Base-by-base conservation (phyloP, 2,888 invertebrate species). In the Mesoligia furuncula region DNA sequence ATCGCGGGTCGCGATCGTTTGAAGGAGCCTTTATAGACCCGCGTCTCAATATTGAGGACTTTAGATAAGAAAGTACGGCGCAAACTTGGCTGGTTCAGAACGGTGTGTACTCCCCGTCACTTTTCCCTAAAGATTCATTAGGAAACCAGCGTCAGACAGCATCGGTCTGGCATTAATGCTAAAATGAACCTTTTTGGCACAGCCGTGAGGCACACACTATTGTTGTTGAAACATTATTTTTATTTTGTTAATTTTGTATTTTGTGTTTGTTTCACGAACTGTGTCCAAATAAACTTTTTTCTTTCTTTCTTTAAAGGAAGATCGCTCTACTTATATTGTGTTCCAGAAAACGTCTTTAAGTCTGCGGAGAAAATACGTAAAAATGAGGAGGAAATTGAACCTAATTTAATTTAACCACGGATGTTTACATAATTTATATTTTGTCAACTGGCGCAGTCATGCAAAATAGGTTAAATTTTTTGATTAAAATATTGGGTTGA, bases 11-110 rank as follows among this genome's bases (percentile, higher is more conserved):
- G n/a, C n/a, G n/a, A n/a, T n/a, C n/a, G n/a, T n/a, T n/a, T n/a
- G n/a, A n/a, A n/a, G n/a, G n/a, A n/a, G n/a, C n/a, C n/a, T n/a
- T n/a, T n/a, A 83, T 73, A n/a, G 80, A 57, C 39, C 1, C 57
- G 42, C 75, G 70, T 42, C 59, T 64, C 59, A 83, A 76, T 73
- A 80, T 70, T 76, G 83, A 68, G 80, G 70, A 75, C 68, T 80
- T 54, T 0, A 73, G 83, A 80, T 83, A 80, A 83, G 73, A 61
- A 51, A 80, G 59, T 73, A 69, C 15, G 61, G 62, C 45, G 62
- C 27, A 15, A 79, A 81, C 61, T 66, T 66, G 51, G 67, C 78
- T 71, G 45, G 24, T 68, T 31, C 17, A 11, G 66, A 8, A 3
- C 71, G 80, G 76, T 75, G 31, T 2, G 31, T 31, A 3, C 31